Percentiles rank a stretch among this genome's conserved stretches.
Conservation (phyloP, 2,888 invertebrate species). For the Cantharis rufa region DNA sequence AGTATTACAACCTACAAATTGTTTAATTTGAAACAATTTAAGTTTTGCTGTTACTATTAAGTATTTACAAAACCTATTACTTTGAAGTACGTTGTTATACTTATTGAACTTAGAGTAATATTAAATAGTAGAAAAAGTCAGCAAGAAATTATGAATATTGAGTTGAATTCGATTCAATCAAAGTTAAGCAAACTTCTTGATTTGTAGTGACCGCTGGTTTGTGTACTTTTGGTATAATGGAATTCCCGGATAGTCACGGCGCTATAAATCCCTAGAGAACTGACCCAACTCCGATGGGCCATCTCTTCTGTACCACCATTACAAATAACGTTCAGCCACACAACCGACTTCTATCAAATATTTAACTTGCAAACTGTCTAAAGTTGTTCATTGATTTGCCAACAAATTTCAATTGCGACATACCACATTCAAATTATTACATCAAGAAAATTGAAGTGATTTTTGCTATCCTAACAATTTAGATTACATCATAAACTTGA, state of each 20-base stretch:
- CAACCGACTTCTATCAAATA: constrained; percentile 46
- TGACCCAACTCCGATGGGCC: constrained; percentile 48
- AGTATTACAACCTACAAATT: too few species aligned
- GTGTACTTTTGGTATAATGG: constrained; percentile 49
- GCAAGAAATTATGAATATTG: background rate
- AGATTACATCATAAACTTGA: background rate
- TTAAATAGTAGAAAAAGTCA: background rate
- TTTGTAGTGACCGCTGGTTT: constrained; percentile 49
- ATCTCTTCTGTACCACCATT: constrained; percentile 40
- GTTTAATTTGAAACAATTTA: too few species aligned
- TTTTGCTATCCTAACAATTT: background rate
- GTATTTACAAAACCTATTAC: too few species aligned
- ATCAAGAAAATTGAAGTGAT: background rate
- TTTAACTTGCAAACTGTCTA: constrained; percentile 41
- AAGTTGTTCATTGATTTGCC: constrained; percentile 28
- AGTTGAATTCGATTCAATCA: constrained; percentile 45
- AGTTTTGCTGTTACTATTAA: too few species aligned
- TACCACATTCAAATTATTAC: background rate
- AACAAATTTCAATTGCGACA: constrained; percentile 23
- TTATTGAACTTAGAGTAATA: background rate
- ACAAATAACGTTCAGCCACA: constrained; percentile 43
- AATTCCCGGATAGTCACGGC: constrained; percentile 50
- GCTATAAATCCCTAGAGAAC: constrained; percentile 46
- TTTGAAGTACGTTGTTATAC: too few species aligned
- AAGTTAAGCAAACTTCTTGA: constrained; percentile 48